A percentile compares a stretch with the other conserved stretches of the same genome.
These are phyloP conservation scores for Dipus sagitta DNA, from an alignment of 2,797 vertebrate species.

Conservation along the genomic window DNA sequence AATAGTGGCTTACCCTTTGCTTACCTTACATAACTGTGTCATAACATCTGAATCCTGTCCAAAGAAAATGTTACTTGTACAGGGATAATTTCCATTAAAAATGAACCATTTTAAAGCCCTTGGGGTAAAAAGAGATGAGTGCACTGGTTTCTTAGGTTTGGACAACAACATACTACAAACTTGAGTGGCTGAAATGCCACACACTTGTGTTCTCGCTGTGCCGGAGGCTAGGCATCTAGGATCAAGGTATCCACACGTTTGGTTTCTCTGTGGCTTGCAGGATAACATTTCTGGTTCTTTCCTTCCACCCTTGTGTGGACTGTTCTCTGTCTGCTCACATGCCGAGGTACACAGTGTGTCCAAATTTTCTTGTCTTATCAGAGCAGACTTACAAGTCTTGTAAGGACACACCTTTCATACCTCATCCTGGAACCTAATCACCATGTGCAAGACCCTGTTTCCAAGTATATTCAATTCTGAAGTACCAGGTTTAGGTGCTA, in stretches of 20 bases:
- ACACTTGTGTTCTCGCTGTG: background rate
- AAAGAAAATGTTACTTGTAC: background rate
- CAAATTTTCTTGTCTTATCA: background rate
- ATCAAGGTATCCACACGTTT: background rate
- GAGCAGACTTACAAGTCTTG: background rate
- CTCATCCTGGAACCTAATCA: background rate
- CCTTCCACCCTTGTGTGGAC: background rate
- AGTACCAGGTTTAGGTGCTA: background rate
- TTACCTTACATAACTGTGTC: background rate
- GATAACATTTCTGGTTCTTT: background rate
- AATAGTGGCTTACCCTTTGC: background rate
- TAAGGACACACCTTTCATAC: fast-evolving
- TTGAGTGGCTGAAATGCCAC: background rate
- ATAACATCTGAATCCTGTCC: background rate
- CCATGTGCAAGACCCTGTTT: background rate
- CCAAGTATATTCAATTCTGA: background rate
- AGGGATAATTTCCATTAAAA: constrained; percentile 2
- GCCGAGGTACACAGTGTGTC: too few species aligned
- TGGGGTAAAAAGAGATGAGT: background rate
- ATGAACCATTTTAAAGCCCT: background rate
- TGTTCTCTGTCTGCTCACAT: background rate
- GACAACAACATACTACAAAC: background rate
- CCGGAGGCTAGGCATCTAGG: background rate
- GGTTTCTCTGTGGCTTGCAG: background rate
- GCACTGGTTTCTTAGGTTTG: background rate